A percentile compares a stretch with the other conserved stretches of the same genome.
Evolutionary conservation across 2,888 invertebrate genomes (phyloP).

Genomic region (Hydraecia micacea): DNA sequence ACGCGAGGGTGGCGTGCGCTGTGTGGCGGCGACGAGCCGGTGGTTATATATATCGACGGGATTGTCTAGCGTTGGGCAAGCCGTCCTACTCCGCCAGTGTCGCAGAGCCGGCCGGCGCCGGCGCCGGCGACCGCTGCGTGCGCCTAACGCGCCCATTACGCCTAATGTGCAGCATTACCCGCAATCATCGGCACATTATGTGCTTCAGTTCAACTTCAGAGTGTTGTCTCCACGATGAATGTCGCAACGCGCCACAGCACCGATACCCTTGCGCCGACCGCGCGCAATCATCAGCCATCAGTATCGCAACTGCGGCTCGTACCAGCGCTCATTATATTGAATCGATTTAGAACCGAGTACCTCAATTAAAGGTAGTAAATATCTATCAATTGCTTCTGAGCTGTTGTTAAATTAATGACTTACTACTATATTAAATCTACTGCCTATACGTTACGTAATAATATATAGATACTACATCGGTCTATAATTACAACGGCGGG

Average conservation of each 20-base stretch:
- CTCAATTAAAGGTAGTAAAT: slow-evolving; percentile 46
- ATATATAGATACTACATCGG: not conserved
- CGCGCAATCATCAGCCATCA: not conserved
- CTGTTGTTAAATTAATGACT: slow-evolving; percentile 10
- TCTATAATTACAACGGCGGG: not conserved
- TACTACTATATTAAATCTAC: not conserved
- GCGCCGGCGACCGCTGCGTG: slow-evolving; percentile 24
- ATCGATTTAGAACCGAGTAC: slow-evolving; percentile 41
- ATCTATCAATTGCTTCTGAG: slow-evolving; percentile 14
- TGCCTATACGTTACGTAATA: not conserved
- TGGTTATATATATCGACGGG: slow-evolving; percentile 30
- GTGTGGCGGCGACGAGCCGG: slow-evolving; percentile 8
- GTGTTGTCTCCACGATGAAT: not conserved
- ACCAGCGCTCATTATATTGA: slow-evolving; percentile 25
- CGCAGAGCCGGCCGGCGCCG: not conserved
- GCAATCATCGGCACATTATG: slow-evolving; percentile 26
- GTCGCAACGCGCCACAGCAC: slow-evolving; percentile 6
- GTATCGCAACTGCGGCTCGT: slow-evolving; percentile 7
- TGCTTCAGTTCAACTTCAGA: slow-evolving; percentile 1
- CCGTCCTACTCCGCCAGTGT: not conserved
- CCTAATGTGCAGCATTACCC: slow-evolving; percentile 37
- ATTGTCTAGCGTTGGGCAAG: slow-evolving; percentile 38
- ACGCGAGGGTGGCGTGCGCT: slow-evolving; percentile 1
- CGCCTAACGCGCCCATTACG: slow-evolving; percentile 23
- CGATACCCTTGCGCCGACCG: not conserved